Evolutionary conservation across 2,113 vertebrate genomes (phyloP).

Genomic region (Indicator maculatus): DNA sequence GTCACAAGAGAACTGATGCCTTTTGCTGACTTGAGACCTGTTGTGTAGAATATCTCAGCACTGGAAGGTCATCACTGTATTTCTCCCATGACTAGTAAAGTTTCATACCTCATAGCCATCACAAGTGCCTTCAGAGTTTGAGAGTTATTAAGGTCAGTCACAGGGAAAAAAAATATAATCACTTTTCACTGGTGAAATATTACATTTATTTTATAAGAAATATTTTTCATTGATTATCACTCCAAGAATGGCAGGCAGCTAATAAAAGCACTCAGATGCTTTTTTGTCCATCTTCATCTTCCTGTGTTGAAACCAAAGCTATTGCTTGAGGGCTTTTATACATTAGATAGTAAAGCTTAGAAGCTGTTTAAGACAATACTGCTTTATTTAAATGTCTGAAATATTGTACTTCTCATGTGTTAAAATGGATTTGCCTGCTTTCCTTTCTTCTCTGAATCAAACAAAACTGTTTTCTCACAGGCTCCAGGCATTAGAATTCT

Average conservation of each 20-base stretch:
- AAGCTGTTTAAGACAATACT: neutral
- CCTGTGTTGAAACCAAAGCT: neutral
- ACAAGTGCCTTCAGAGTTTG: slow-evolving; percentile 10
- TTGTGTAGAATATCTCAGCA: neutral
- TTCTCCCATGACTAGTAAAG: slow-evolving; percentile 32
- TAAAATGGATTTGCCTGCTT: neutral
- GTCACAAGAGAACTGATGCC: neutral
- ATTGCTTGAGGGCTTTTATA: neutral
- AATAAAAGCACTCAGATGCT: neutral
- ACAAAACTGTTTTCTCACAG: neutral
- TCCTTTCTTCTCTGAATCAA: neutral
- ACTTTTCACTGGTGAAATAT: slow-evolving; percentile 59
- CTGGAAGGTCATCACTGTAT: slow-evolving; percentile 27
- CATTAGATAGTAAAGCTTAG: neutral
- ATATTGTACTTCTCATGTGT: neutral
- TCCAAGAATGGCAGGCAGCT: slow-evolving; percentile 23
- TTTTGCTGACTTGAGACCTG: slow-evolving; percentile 11
- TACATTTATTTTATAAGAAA: slow-evolving; percentile 59
- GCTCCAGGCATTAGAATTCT: neutral
- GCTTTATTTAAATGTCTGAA: neutral
- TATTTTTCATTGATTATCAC: slow-evolving; percentile 50
- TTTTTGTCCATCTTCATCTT: neutral
- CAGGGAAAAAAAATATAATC: slow-evolving; percentile 17
- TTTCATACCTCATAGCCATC: slow-evolving; percentile 44
- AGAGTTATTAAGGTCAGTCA: slow-evolving; percentile 47